Conservation (phyloP, 2,113 vertebrate genomes). For the Colius striatus region DNA sequence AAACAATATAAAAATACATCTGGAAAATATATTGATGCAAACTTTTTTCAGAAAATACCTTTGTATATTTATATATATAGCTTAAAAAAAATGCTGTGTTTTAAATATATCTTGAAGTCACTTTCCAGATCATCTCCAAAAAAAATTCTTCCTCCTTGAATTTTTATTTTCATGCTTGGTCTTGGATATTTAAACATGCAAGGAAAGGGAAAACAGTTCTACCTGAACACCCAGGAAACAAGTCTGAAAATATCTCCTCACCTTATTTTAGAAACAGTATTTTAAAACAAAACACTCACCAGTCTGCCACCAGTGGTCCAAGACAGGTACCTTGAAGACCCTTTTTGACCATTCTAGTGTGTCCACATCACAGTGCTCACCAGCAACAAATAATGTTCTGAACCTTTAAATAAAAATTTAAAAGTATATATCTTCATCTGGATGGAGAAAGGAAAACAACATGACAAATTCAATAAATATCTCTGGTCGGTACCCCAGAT, state of each 20-base stretch:
- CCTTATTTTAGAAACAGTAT: accelerated
- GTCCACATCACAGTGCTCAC: constrained; percentile 92
- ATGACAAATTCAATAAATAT: not conserved
- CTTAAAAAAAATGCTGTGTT: not conserved
- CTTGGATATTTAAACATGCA: not conserved
- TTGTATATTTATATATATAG: not conserved
- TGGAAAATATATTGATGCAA: not conserved
- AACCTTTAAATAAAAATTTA: constrained; percentile 76
- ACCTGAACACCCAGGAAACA: not conserved
- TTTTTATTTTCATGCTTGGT: not conserved
- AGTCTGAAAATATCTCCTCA: not conserved
- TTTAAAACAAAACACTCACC: constrained; percentile 78
- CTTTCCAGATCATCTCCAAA: not conserved
- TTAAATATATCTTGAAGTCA: not conserved
- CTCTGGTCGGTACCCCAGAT: not conserved
- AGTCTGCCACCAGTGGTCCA: constrained; percentile 99
- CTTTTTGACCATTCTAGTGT: constrained; percentile 92
- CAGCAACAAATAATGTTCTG: constrained; percentile 89
- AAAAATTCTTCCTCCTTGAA: not conserved
- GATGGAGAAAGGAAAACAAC: not conserved
- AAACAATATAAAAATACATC: not conserved
- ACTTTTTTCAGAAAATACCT: not conserved
- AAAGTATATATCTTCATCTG: not conserved
- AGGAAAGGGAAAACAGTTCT: not conserved
- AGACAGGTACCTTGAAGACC: constrained; percentile 90